Evolutionary conservation across 2,888 invertebrate genomes (phyloP).

Genomic region (Andrena praecox): DNA sequence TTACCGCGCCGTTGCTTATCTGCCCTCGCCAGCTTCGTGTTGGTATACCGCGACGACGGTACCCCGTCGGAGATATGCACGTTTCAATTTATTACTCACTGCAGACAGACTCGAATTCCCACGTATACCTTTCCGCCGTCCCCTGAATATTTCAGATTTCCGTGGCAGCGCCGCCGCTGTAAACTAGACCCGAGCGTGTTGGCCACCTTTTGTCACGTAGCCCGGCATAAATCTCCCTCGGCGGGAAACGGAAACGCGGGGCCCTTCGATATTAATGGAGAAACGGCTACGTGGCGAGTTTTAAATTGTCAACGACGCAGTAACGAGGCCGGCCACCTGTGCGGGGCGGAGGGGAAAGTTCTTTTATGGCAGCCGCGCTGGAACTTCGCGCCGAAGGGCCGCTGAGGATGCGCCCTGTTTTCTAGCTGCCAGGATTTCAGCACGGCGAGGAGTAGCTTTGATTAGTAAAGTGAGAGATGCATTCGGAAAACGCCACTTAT

Average conservation of each 20-base stretch:
- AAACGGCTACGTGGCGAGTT: conserved; percentile 42
- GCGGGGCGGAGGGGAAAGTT: neutral
- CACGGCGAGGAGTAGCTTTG: no score
- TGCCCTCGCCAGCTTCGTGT: conserved; percentile 76
- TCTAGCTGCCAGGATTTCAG: no score
- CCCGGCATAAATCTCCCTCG: conserved; percentile 48
- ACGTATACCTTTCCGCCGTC: conserved; percentile 53
- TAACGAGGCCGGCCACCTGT: conserved; percentile 25
- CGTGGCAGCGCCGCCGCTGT: conserved; percentile 48
- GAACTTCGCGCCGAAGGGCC: neutral
- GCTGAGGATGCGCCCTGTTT: no score
- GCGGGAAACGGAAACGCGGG: conserved; percentile 31
- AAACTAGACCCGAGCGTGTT: conserved; percentile 48
- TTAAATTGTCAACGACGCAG: conserved; percentile 40
- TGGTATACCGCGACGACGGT: conserved; percentile 70
- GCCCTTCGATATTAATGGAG: conserved; percentile 52
- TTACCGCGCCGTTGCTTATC: conserved; percentile 83
- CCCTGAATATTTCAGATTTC: conserved; percentile 65
- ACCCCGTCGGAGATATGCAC: conserved; percentile 74
- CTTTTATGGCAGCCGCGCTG: neutral
- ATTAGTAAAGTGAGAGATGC: no score
- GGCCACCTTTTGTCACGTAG: conserved; percentile 56
- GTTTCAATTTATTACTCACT: conserved; percentile 81
- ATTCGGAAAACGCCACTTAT: no score
- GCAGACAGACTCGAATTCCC: conserved; percentile 58